Evolutionary conservation across 1,140 invertebrate genomes (phyloP), one percentile per base, ranked within the genome.

Genomic region (Drosophila navojoa): DNA sequence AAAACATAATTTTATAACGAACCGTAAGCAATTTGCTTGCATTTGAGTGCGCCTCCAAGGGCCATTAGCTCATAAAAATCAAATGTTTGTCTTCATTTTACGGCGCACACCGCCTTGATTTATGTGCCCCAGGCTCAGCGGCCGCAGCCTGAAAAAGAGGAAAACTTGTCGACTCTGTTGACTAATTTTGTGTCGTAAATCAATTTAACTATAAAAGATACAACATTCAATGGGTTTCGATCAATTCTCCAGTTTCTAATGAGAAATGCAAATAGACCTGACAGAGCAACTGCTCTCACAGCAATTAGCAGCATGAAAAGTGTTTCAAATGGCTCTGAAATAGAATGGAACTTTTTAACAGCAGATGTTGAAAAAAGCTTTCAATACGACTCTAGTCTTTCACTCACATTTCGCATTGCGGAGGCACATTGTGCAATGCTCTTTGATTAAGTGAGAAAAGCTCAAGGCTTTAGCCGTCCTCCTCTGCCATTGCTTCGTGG

Each of bases 31-130:
- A 71, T 77, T 77, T 89, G 75, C 64, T 70, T 78, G 79, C 40
- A 67, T 53, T 38, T 38, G 55, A 50, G 54, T 62, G 62, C 59
- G 38, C 60, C 45, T 61, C 62, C 74, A 72, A 81, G 77, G 67
- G 76, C 68, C 81, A 87, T 87, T 87, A 78, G 76, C 75, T 81
- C 84, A 89, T 87, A 87, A 87, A 89, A 89, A 89, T 87, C 79
- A 89, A 79, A 87, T 84, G 76, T 89, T 87, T 89, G 79, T 77
- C 70, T 79, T 81, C 62, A 79, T 71, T 89, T 87, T 87, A 80
- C 76, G 69, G 74, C 35, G 35, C 71, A 58, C 64, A 71, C 57
- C 63, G 74, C 81, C 62, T 86, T 86, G 81, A 86, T 86, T 86
- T 86, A 86, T 86, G 75, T 54, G 35, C 35, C 38, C 70, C 54